Evolutionary conservation across 2,113 vertebrate species (phyloP).

Genomic region (Pardalotus punctatus): DNA sequence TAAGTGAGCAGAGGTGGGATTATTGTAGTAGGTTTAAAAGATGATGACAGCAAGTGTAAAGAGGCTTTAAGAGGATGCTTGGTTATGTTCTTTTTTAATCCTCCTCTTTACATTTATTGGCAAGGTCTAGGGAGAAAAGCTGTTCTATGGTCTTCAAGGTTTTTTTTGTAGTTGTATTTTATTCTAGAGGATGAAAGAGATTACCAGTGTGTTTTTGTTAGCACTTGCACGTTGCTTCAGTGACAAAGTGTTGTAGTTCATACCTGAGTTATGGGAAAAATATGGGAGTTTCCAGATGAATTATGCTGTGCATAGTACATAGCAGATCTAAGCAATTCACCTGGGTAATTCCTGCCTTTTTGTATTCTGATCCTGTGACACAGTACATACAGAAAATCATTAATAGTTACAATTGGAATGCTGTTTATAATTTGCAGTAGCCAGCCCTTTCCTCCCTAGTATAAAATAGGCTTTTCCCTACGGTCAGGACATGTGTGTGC

Average conservation of each 20-base stretch:
- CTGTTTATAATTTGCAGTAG: background rate
- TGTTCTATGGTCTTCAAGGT: background rate
- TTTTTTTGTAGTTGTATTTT: background rate
- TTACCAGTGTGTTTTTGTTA: background rate
- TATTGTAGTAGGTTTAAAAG: slow-evolving; percentile 1
- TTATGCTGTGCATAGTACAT: background rate
- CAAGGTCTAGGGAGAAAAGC: background rate
- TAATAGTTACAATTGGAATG: background rate
- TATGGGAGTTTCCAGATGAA: background rate
- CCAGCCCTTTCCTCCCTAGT: background rate
- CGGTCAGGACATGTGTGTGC: background rate
- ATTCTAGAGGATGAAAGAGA: background rate
- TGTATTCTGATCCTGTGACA: background rate
- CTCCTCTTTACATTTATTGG: background rate
- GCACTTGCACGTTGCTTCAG: background rate
- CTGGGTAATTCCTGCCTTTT: background rate
- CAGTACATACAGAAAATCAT: background rate
- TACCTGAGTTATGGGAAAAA: background rate
- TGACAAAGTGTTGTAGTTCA: background rate
- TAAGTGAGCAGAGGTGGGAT: background rate
- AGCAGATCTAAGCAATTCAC: background rate
- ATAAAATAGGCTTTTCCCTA: background rate
- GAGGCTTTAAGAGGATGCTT: background rate
- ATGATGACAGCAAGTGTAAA: background rate
- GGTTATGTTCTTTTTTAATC: background rate